A percentile compares a stretch with the other conserved stretches of the same genome.
Conservation (phyloP, 2,113 vertebrate genomes). For the Anolis sagrei region DNA sequence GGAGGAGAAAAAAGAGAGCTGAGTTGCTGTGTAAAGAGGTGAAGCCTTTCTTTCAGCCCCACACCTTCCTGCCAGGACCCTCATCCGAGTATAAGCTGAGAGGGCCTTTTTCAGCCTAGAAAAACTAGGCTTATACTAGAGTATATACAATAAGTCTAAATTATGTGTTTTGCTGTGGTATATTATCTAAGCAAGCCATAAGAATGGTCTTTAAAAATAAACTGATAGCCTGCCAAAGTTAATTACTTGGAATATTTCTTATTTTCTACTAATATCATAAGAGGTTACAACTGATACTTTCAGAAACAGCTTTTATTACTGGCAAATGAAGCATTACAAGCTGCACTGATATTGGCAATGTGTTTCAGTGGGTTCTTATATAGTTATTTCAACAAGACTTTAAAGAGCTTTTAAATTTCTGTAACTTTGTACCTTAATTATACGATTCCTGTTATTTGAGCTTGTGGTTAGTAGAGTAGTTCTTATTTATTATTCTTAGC, state of each 20-base stretch:
- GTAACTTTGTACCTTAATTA: conserved; percentile 18
- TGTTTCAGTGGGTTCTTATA: conserved; percentile 13
- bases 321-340: conserved; percentile 9
- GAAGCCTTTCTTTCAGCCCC: too few relatives aligned
- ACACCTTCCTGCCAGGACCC: too few relatives aligned
- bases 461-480: conserved; percentile 12
- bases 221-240: conserved; percentile 23
- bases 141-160: too few relatives aligned
- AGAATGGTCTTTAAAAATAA: conserved; percentile 37
- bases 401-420: conserved; percentile 25
- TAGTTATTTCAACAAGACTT: not conserved
- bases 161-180: conserved; percentile 30
- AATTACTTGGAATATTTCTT: conserved; percentile 32
- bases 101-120: too few relatives aligned
- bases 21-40: too few relatives aligned
- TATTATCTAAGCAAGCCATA: conserved; percentile 29
- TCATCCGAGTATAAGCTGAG: too few relatives aligned
- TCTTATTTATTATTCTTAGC: conserved; percentile 37
- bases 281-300: conserved; percentile 12
- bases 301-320: conserved; percentile 27
- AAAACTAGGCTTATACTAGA: too few relatives aligned
- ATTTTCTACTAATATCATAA: not conserved
- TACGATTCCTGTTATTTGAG: conserved; percentile 21
- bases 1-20: too few relatives aligned
- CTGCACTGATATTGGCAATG: not conserved